These are phyloP conservation scores for Leucophenga montana DNA, from an alignment of 2,888 invertebrate genomes.

Conservation along the genomic window DNA sequence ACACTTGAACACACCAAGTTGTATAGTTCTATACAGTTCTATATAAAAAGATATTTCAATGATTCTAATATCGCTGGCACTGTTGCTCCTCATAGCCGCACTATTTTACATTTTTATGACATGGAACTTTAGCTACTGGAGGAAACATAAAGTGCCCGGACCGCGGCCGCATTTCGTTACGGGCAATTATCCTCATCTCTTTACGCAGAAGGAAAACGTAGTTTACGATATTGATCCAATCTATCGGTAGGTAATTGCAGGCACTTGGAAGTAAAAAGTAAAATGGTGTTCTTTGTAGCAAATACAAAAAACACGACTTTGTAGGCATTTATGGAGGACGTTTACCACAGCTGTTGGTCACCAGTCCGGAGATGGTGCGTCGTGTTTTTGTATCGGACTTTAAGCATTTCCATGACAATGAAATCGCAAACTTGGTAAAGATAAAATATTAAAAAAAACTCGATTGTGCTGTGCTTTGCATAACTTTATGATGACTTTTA, in stretches of 20 bases:
- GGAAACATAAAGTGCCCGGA: slow-evolving; percentile 66
- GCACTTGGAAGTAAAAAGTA: not conserved
- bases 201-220: slow-evolving; percentile 58
- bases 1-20: no score
- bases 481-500: not conserved
- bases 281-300: slow-evolving; percentile 39
- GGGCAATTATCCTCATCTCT: slow-evolving; percentile 68
- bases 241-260: slow-evolving; percentile 67
- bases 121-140: slow-evolving; percentile 71
- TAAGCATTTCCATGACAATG: slow-evolving; percentile 70
- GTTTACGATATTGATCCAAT: slow-evolving; percentile 68
- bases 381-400: slow-evolving; percentile 73
- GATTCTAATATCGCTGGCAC: not conserved
- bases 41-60: not conserved
- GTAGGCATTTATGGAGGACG: slow-evolving; percentile 71
- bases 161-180: slow-evolving; percentile 65
- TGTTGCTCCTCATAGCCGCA: slow-evolving; percentile 32
- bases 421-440: slow-evolving; percentile 35
- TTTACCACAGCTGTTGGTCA: slow-evolving; percentile 68
- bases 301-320: slow-evolving; percentile 62
- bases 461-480: not conserved
- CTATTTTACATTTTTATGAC: slow-evolving; percentile 58
- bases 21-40: no score
- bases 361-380: slow-evolving; percentile 67
- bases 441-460: not conserved